phyloP scores from a whole-genome alignment of 2,888 invertebrate genomes.

The Drosophila borborema region DNA sequence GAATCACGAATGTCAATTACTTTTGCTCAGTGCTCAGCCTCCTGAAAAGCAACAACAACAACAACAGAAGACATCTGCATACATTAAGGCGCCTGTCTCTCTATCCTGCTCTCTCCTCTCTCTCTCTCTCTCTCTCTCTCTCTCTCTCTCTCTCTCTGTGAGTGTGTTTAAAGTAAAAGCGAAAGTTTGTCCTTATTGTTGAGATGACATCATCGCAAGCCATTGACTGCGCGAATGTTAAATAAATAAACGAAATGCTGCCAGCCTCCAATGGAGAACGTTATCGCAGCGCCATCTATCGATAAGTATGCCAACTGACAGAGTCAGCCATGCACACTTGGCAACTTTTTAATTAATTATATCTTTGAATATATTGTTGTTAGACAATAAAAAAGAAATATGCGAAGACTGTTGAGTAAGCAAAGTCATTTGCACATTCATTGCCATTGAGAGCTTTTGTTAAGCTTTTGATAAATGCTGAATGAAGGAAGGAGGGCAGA shows the following conservation, averaged over 20 bases:
- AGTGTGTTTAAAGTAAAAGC: slow-evolving; percentile 38
- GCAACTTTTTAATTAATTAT: slow-evolving; percentile 45
- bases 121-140: neutral
- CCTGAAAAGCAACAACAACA: slow-evolving; percentile 10
- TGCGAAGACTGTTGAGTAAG: neutral
- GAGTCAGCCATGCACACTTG: neutral
- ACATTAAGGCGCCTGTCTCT: slow-evolving; percentile 60
- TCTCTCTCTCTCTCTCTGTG: neutral
- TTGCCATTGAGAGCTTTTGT: neutral
- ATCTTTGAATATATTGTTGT: slow-evolving; percentile 9
- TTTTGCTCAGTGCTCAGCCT: slow-evolving; percentile 33
- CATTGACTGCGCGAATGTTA: slow-evolving; percentile 24
- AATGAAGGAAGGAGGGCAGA: neutral
- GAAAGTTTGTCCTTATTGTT: slow-evolving; percentile 72
- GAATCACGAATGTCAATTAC: slow-evolving; percentile 80
- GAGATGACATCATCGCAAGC: slow-evolving; percentile 64
- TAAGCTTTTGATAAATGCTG: neutral
- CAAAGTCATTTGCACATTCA: slow-evolving; percentile 14
- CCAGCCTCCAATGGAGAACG: slow-evolving; percentile 7
- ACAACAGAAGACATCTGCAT: slow-evolving; percentile 56
- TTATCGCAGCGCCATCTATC: slow-evolving; percentile 44
- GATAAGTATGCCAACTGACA: slow-evolving; percentile 31
- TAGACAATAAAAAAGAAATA: neutral
- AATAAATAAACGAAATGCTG: slow-evolving; percentile 43
- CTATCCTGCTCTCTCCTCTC: neutral